phyloP scores from a whole-genome alignment of 2,888 invertebrate genomes.

The Morinoia aosen region DNA sequence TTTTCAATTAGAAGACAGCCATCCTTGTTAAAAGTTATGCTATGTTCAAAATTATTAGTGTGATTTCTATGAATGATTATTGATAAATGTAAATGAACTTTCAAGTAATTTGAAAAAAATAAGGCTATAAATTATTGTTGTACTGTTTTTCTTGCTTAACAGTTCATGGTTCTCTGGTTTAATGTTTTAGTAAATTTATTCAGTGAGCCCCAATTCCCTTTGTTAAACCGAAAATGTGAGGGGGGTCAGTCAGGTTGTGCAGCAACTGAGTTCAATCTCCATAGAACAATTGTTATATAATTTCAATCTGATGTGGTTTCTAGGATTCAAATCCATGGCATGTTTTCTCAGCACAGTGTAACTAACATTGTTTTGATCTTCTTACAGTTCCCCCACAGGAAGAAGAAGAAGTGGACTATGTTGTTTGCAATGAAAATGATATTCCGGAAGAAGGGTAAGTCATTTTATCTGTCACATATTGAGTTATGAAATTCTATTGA shows the following conservation, averaged over 20 bases:
- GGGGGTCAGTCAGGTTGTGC: not conserved
- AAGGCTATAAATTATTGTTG: too few relatives aligned
- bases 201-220: not conserved
- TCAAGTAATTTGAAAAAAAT: too few relatives aligned
- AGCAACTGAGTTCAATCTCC: not conserved
- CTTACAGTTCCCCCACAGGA: not conserved
- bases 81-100: too few relatives aligned
- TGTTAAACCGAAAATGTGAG: not conserved
- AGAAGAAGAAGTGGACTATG: slow-evolving; percentile 55
- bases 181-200: not conserved
- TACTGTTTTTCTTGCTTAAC: too few relatives aligned
- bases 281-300: not conserved
- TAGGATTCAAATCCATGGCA: not conserved
- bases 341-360: not conserved
- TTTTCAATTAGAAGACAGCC: too few relatives aligned
- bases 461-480: not conserved
- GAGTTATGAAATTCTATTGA: not conserved
- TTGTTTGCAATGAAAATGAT: slow-evolving; percentile 57
- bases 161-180: not conserved
- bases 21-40: too few relatives aligned
- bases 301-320: not conserved
- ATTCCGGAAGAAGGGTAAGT: slow-evolving; percentile 60
- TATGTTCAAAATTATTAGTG: too few relatives aligned
- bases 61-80: too few relatives aligned
- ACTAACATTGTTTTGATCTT: not conserved